phyloP scores from a whole-genome alignment of 2,113 vertebrate genomes.

The Leptocoma aspasia region DNA sequence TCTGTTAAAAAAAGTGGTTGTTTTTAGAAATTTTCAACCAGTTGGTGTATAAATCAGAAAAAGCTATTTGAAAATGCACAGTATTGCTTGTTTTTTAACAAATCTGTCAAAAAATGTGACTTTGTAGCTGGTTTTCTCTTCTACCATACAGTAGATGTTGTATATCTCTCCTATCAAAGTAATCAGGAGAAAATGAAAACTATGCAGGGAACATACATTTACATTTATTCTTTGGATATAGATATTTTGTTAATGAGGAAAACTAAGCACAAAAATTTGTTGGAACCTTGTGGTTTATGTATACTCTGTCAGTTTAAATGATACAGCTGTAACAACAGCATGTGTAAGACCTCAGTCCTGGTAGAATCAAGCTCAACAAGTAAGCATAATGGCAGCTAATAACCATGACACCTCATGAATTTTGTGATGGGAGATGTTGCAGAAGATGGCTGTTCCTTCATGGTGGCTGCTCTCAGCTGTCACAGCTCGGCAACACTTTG shows the following conservation, averaged over 20 bases:
- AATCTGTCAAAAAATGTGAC: neutral
- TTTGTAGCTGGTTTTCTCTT: neutral
- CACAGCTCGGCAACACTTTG: neutral
- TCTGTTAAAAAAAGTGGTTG: neutral
- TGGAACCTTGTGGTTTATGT: neutral
- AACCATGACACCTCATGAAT: neutral
- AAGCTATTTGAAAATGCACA: neutral
- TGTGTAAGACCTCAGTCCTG: neutral
- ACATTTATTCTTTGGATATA: neutral
- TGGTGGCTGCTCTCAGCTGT: neutral
- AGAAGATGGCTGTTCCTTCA: neutral
- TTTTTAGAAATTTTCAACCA: neutral
- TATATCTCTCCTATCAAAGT: neutral
- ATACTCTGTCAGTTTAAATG: neutral
- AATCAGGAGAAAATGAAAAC: neutral
- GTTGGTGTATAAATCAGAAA: conserved; percentile 7
- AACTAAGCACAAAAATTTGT: neutral
- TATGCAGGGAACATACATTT: neutral
- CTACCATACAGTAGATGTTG: neutral
- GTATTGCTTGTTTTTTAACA: neutral
- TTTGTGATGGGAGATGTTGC: neutral
- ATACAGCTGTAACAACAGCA: neutral
- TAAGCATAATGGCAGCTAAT: neutral
- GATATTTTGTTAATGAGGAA: neutral
- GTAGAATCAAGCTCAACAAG: neutral